Evolutionary conservation across 92 coral and sea anemone species (phyloP).

Genomic region (Ricordea florida): DNA sequence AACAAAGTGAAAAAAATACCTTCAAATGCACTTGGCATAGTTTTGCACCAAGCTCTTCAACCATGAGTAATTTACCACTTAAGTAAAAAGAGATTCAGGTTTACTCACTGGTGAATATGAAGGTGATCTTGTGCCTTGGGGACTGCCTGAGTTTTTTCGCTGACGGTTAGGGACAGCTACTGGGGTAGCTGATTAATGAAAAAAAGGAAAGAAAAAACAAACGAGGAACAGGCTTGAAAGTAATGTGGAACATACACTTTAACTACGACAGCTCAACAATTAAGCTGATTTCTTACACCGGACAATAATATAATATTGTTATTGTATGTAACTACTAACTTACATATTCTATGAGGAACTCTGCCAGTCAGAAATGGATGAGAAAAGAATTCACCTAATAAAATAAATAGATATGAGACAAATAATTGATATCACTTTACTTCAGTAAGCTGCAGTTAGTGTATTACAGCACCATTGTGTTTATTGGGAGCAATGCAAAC

Average conservation of each 20-base stretch:
- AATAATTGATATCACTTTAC: too few relatives aligned
- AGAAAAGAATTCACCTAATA: constrained; percentile 83
- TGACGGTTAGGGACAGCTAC: constrained; percentile 81
- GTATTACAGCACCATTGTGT: too few relatives aligned
- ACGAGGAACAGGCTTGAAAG: too few relatives aligned
- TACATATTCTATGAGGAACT: constrained; percentile 78
- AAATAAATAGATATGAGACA: not conserved
- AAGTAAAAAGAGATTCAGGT: not conserved
- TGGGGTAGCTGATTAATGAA: constrained; percentile 62
- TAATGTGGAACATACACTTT: too few relatives aligned
- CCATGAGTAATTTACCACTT: too few relatives aligned
- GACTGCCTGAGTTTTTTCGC: constrained; percentile 63
- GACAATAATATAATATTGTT: not conserved
- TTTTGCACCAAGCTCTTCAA: too few relatives aligned
- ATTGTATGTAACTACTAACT: constrained; percentile 28
- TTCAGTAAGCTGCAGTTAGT: too few relatives aligned
- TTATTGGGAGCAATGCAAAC: too few relatives aligned
- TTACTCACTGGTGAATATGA: constrained; percentile 82
- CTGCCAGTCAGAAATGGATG: constrained; percentile 91
- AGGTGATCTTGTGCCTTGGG: constrained; percentile 72
- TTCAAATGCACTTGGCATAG: too few relatives aligned
- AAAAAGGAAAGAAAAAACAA: not conserved
- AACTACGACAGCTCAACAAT: too few relatives aligned
- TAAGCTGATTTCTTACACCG: too few relatives aligned
- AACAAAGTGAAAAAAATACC: too few relatives aligned